phyloP scores from a whole-genome alignment of 2,888 invertebrate genomes.

The Agrotis exclamationis region DNA sequence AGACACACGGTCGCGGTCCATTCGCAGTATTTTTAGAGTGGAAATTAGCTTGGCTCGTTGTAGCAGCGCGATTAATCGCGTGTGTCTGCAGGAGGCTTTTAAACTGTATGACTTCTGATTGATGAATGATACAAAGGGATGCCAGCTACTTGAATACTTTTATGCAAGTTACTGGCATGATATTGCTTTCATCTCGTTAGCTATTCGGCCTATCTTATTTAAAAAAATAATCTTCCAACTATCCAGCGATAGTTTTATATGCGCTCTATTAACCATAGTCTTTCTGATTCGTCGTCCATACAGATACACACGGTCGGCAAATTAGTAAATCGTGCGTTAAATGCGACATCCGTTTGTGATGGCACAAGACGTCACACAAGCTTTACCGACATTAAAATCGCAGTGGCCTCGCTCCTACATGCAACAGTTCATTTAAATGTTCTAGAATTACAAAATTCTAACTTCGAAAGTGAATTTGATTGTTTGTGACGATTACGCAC shows the following conservation, averaged over 20 bases:
- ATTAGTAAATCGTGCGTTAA: constrained; percentile 53
- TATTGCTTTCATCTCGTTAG: background rate
- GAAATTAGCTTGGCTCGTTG: no score
- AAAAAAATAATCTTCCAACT: background rate
- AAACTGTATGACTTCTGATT: no score
- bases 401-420: constrained; percentile 29
- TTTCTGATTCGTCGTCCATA: constrained; percentile 24
- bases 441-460: background rate
- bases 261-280: background rate
- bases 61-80: no score
- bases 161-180: no score
- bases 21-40: no score
- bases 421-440: constrained; percentile 17
- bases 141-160: no score
- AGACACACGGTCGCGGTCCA: no score
- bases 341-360: constrained; percentile 45
- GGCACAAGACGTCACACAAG: constrained; percentile 29
- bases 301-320: constrained; percentile 19
- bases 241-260: background rate
- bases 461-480: no score
- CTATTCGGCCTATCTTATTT: background rate
- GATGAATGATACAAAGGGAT: no score
- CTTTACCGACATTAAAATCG: constrained; percentile 25
- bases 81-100: no score
- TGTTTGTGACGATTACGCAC: no score